Percentiles rank a stretch among this genome's conserved stretches.
These are phyloP conservation scores for Spea multiplicata DNA, from an alignment of 2,113 vertebrate genomes.

Conservation along the genomic window DNA sequence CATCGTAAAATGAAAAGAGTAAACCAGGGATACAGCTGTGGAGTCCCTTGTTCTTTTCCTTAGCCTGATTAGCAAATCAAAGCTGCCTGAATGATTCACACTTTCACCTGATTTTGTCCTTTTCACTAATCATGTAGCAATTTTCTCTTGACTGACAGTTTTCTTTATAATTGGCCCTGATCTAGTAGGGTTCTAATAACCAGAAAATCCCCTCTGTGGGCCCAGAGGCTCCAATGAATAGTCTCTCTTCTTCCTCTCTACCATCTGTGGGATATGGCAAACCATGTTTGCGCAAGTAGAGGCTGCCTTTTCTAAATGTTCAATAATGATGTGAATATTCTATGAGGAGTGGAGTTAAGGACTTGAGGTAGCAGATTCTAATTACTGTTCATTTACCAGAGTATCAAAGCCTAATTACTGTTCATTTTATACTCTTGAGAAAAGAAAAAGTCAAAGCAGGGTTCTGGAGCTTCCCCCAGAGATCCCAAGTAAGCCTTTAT, in stretches of 20 bases:
- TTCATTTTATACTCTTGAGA: constrained; percentile 96
- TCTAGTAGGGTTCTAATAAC: constrained; percentile 99
- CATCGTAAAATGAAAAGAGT: constrained; percentile 93
- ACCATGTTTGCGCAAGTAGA: constrained; percentile 83
- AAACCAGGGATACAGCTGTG: constrained; percentile 95
- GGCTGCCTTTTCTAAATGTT: constrained; percentile 96
- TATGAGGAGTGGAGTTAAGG: constrained; percentile 90
- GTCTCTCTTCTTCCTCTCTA: constrained; percentile 80
- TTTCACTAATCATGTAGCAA: constrained; percentile 98
- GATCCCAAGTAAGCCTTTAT: constrained; percentile 89
- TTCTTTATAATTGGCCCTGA: constrained; percentile 99
- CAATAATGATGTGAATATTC: constrained; percentile 98
- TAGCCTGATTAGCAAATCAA: constrained; percentile 99
- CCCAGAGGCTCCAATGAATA: constrained; percentile 90
- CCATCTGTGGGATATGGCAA: constrained; percentile 78
- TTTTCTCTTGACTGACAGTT: constrained; percentile 99
- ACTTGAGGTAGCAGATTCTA: constrained; percentile 94
- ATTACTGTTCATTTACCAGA: constrained; percentile 99
- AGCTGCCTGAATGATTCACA: constrained; percentile 96
- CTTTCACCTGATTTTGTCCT: constrained; percentile 99
- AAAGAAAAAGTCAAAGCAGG: constrained; percentile 90
- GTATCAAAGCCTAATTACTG: constrained; percentile 99
- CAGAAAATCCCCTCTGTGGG: constrained; percentile 99
- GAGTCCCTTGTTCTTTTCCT: constrained; percentile 87
- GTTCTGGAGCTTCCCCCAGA: constrained; percentile 91